Evolutionary conservation across 1,140 invertebrate genomes (phyloP), one percentile per base, ranked within the genome.

Genomic region (Dendrolimus punctatus): DNA sequence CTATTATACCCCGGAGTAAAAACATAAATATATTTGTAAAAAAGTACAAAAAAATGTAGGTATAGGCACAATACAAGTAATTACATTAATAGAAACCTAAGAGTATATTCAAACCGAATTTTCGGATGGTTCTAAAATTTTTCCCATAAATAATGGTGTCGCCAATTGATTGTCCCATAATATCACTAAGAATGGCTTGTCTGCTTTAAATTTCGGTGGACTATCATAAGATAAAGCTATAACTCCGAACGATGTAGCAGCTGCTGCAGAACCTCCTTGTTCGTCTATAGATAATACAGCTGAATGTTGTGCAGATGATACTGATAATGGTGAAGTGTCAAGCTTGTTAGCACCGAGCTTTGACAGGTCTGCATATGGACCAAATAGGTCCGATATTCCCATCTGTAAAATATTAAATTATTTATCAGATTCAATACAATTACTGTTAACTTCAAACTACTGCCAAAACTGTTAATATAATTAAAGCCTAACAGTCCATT

Each of bases 271-370:
- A 5, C 90, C 92, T 10, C 94, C 94, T 60, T 91, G 77, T 73
- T 95, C 94, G 58, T 93, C 92, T 0, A 95, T 90, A 48, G 92
- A 88, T 49, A 95, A 88, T 63, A 89, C 90, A 2, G 92, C 90
- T 61, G 93, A 92, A 64, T 95, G 94, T 6, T 93, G 40, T 5
- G 93, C 88, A 43, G 88, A 87, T 8, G 87, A 89, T 2, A 95
- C 89, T 59, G 81, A 80, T 6, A 84, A 72, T 2, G 85, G 71
- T 6, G 53, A 61, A 0, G 65, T 66, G 0, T 67, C 49, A 9
- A 62, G 71, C 23, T 23, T 23, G 23, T 23, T 23, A 4, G 89
- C 64, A 4, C 77, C 68, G 39, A 89, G 55, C 6, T 80, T 58
- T 23, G 64, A 71, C 2, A 95, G 81, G 60, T 93, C 90, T 0